These are phyloP conservation scores for Protophormia terraenovae DNA, from an alignment of 2,888 invertebrate species.

Conservation along the genomic window DNA sequence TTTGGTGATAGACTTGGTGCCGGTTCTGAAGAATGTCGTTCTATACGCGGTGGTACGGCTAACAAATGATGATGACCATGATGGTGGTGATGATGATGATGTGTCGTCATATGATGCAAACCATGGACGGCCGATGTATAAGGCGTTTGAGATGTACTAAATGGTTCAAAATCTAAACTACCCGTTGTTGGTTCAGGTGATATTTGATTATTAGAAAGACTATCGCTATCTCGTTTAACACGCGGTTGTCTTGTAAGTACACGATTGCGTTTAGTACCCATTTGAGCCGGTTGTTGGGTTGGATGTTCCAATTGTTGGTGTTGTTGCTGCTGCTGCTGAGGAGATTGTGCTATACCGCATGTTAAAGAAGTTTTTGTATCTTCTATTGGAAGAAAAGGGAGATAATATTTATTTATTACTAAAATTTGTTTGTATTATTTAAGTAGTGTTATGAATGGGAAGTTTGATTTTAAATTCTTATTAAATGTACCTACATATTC, in stretches of 20 bases:
- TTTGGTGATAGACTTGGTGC: constrained; percentile 82
- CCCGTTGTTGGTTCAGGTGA: constrained; percentile 77
- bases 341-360: constrained; percentile 44
- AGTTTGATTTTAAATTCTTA: too few species aligned
- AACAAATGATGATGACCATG: constrained; percentile 77
- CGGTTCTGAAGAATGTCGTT: constrained; percentile 84
- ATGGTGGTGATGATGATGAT: constrained; percentile 68
- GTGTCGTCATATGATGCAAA: constrained; percentile 63
- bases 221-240: constrained; percentile 85
- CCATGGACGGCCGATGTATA: constrained; percentile 70
- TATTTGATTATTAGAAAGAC: constrained; percentile 77
- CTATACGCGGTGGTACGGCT: constrained; percentile 83
- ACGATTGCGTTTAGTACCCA: constrained; percentile 85
- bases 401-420: not conserved
- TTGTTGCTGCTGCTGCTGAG: constrained; percentile 51
- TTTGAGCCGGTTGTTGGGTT: constrained; percentile 70
- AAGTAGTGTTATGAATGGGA: too few species aligned
- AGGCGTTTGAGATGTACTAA: constrained; percentile 71
- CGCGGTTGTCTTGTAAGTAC: constrained; percentile 86
- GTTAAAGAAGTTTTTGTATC: constrained; percentile 70
- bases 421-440: too few species aligned
- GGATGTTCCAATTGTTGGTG: constrained; percentile 71
- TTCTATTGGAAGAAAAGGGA: constrained; percentile 62
- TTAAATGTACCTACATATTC: too few species aligned
- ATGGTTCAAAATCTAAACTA: constrained; percentile 76